Evolutionary conservation across 2,113 vertebrate species (phyloP), one percentile per base, ranked within the genome.

Genomic region (Melanotaenia duboulayi): DNA sequence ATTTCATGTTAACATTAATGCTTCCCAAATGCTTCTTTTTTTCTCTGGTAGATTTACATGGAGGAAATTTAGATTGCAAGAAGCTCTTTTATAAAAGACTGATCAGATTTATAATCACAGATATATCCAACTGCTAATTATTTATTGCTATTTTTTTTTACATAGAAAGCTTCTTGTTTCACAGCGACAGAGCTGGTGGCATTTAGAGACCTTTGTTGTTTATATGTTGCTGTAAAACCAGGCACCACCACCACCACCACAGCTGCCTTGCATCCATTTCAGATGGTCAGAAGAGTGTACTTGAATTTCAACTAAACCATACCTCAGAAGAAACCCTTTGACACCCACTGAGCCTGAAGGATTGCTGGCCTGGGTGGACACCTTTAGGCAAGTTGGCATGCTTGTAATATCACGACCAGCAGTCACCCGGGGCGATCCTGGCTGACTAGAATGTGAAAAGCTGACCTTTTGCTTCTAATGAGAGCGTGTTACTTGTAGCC

Each of bases 401-500:
- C 46, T 56, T 20, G 14, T 83, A 83, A 83, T 74, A 85, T 71
- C 85, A 59, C 24, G 71, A 46, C 54, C 60, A 50, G 40, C 13
- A 11, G 64, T 81, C 84, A 70, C 76, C 72, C 17, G 55, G 81
- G 88, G 76, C 40, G 14, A 14, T 44, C 71, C 83, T 75, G 63
- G 72, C 75, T 62, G 85, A 77, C 84, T 75, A 52, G 64, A 87
- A 82, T 86, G 81, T 90, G 88, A 82, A 64, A 72, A 72, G 35
- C 57, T 93, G 91, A 94, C 92, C 92, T 94, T 94, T 93, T 61
- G 75, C 64, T 70, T 84, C 85, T 80, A 66, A 90, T 91, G 92
- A 88, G 78, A 81, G 81, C n/a, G 60, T 24, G 59, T 80, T 81
- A 74, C 0, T 2, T 65, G 59, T 25, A 28, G 51, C 84, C 87